phyloP scores from a whole-genome alignment of 2,113 vertebrate species.

The Chloropsis cyanopogon region DNA sequence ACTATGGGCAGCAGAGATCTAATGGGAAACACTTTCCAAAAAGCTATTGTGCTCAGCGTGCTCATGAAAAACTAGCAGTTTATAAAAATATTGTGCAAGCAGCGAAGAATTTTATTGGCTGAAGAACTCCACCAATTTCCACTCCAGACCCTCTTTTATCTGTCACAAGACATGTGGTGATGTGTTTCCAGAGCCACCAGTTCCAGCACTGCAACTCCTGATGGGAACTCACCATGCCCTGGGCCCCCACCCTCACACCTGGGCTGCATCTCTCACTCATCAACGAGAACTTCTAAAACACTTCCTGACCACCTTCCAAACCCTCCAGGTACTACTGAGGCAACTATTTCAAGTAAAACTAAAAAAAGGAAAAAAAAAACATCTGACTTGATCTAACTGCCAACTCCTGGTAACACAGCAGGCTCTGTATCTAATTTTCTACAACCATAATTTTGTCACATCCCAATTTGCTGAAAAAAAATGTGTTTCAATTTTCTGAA shows the following conservation, averaged over 20 bases:
- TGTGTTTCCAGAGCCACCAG: neutral
- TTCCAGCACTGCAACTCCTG: neutral
- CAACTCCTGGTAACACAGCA: neutral
- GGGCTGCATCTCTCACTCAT: neutral
- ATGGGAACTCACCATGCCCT: rapidly evolving
- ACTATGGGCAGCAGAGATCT: neutral
- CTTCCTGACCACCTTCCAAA: neutral
- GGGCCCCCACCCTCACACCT: neutral
- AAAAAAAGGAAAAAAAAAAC: neutral
- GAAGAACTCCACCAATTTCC: neutral
- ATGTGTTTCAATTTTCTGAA: neutral
- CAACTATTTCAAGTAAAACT: neutral
- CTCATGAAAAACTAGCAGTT: neutral
- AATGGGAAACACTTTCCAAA: neutral
- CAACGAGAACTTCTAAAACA: rapidly evolving
- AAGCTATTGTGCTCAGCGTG: neutral
- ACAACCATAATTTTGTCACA: neutral
- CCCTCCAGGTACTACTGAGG: neutral
- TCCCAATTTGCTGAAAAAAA: neutral
- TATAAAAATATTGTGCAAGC: neutral
- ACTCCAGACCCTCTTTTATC: neutral
- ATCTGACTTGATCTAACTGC: neutral
- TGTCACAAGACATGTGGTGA: rapidly evolving
- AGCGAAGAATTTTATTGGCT: rapidly evolving
- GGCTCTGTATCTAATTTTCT: neutral